phyloP scores from a whole-genome alignment of 23 tunicate species.

The Halocynthia aurantium region DNA sequence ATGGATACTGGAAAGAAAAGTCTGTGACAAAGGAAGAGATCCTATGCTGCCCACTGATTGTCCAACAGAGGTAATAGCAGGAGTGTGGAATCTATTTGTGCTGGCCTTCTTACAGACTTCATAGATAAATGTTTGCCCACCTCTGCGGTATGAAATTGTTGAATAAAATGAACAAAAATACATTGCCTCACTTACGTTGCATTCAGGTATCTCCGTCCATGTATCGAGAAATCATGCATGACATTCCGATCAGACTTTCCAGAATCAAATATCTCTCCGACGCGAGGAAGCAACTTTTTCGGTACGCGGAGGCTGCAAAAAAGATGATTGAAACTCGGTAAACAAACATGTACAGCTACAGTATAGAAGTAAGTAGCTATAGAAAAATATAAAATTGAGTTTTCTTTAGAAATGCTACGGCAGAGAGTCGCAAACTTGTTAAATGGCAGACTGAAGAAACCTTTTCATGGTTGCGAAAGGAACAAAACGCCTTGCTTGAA shows the following conservation, averaged over 20 bases:
- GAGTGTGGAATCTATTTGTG: background rate
- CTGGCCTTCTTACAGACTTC: background rate
- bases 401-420: constrained; percentile 7
- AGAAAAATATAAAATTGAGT: no score
- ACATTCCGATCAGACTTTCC: constrained; percentile 64
- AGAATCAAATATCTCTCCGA: constrained; percentile 74
- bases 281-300: constrained; percentile 72
- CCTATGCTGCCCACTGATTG: constrained; percentile 73
- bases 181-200: no score
- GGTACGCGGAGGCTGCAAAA: constrained; percentile 73
- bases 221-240: constrained; percentile 85
- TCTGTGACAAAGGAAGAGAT: constrained; percentile 59
- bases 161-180: no score
- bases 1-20: constrained; percentile 83
- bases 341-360: background rate
- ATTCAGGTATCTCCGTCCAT: constrained; percentile 69
- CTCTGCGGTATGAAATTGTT: no score
- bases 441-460: constrained; percentile 83
- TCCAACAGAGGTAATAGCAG: constrained; percentile 18
- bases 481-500: constrained; percentile 65
- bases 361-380: background rate
- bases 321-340: constrained; percentile 61
- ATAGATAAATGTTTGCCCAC: no score
- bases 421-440: constrained; percentile 65
- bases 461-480: constrained; percentile 64